A percentile compares a stretch with the other conserved stretches of the same genome.
Conservation (phyloP, 2,113 vertebrate species). For the Siphamia tubifer region DNA sequence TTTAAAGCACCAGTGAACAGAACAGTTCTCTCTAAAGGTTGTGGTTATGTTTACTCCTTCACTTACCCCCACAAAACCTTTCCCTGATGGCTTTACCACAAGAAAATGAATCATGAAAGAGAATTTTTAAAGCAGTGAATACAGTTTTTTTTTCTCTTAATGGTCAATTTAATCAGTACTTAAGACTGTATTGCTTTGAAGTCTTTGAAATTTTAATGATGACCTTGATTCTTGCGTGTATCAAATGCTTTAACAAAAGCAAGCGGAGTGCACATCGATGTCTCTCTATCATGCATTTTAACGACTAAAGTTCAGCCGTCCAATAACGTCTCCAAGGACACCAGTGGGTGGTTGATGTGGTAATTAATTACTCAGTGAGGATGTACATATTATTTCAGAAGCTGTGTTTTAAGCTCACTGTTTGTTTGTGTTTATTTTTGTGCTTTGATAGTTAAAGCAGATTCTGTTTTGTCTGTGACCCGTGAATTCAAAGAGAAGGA, state of each 20-base stretch:
- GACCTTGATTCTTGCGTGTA: constrained; percentile 62
- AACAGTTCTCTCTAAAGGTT: background rate
- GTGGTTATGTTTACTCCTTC: constrained; percentile 7
- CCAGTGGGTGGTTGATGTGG: constrained; percentile 15
- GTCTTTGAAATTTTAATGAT: constrained; percentile 65
- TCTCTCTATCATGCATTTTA: constrained; percentile 1
- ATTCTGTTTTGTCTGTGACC: constrained; percentile 14
- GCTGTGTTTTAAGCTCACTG: constrained; percentile 2
- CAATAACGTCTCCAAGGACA: constrained; percentile 55
- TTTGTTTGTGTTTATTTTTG: constrained; percentile 27
- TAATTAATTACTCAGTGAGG: constrained; percentile 48
- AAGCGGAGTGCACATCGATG: constrained; percentile 21
- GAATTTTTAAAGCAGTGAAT: constrained; percentile 46
- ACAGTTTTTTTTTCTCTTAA: constrained; percentile 84
- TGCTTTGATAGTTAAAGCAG: background rate
- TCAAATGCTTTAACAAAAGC: constrained; percentile 28
- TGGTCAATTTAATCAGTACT: constrained; percentile 58
- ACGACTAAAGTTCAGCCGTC: constrained; percentile 18
- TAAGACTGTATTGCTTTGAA: constrained; percentile 52
- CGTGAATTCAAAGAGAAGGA: constrained; percentile 10
- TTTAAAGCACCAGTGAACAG: constrained; percentile 32
- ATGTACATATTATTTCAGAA: constrained; percentile 46
- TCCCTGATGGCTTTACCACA: constrained; percentile 32
- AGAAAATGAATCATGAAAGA: constrained; percentile 61
- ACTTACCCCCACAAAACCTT: constrained; percentile 4